A percentile compares a stretch with the other conserved stretches of the same genome.
Conservation (phyloP, 2,113 vertebrate species). For the Sardina pilchardus region DNA sequence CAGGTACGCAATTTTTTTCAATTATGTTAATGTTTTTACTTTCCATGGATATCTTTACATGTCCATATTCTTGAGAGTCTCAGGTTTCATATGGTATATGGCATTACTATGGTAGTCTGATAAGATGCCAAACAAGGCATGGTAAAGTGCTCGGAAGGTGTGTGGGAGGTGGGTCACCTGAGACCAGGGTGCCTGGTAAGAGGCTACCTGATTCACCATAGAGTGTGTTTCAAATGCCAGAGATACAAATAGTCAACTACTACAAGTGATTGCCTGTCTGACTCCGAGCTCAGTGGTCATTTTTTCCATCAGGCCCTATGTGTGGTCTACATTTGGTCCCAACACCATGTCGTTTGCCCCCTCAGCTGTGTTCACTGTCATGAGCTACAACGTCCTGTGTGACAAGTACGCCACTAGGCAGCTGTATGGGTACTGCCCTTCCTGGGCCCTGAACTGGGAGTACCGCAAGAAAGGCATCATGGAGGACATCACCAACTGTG, state of each 20-base stretch:
- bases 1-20: slow-evolving; percentile 74
- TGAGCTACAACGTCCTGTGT: slow-evolving; percentile 98
- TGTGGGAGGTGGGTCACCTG: no score
- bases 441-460: slow-evolving; percentile 98
- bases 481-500: slow-evolving; percentile 97
- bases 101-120: no score
- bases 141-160: no score
- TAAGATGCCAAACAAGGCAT: no score
- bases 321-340: background rate
- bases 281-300: background rate
- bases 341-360: slow-evolving; percentile 23
- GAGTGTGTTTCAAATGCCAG: background rate
- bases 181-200: no score
- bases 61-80: no score
- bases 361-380: slow-evolving; percentile 93
- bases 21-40: no score
- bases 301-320: no score
- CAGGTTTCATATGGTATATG: no score
- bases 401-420: slow-evolving; percentile 98
- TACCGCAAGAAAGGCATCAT: slow-evolving; percentile 99
- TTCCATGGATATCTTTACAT: no score
- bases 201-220: background rate
- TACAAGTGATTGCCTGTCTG: background rate
- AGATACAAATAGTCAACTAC: background rate
- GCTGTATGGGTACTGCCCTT: slow-evolving; percentile 98